Conservation (phyloP, 2,888 invertebrate species). For the Heteromurus nitidus region DNA sequence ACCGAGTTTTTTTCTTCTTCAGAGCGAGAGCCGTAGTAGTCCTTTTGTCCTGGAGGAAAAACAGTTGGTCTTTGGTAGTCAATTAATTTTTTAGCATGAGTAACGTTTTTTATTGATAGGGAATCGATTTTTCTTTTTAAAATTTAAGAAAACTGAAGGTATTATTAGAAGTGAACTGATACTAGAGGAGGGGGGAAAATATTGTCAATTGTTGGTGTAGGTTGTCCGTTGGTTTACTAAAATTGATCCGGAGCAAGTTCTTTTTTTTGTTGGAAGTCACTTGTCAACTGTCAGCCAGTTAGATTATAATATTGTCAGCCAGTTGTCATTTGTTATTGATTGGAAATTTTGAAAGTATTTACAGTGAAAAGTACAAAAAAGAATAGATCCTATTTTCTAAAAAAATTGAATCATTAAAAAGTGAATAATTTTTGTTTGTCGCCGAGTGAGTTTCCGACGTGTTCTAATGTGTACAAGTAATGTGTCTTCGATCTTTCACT, state of each 20-base stretch:
- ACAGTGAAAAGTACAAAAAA: not conserved
- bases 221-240: no score
- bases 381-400: no score
- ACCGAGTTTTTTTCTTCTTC: not conserved
- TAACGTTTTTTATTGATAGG: not conserved
- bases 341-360: not conserved
- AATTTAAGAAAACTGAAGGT: not conserved
- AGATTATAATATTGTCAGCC: not conserved
- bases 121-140: not conserved
- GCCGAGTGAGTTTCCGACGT: not conserved
- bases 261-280: not conserved
- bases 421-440: no score
- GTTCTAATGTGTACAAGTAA: not conserved
- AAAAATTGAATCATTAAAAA: no score
- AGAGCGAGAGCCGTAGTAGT: no score
- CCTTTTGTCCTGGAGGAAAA: no score
- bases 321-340: not conserved
- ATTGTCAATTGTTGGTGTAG: not conserved
- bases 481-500: slow-evolving; percentile 13
- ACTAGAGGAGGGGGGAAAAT: not conserved
- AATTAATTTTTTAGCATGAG: not conserved
- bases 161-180: not conserved
- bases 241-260: not conserved
- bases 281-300: not conserved
- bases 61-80: not conserved